Percentiles rank a stretch among this genome's conserved stretches.
Evolutionary conservation across 2,113 vertebrate genomes (phyloP).

Genomic region (Candoia aspera): DNA sequence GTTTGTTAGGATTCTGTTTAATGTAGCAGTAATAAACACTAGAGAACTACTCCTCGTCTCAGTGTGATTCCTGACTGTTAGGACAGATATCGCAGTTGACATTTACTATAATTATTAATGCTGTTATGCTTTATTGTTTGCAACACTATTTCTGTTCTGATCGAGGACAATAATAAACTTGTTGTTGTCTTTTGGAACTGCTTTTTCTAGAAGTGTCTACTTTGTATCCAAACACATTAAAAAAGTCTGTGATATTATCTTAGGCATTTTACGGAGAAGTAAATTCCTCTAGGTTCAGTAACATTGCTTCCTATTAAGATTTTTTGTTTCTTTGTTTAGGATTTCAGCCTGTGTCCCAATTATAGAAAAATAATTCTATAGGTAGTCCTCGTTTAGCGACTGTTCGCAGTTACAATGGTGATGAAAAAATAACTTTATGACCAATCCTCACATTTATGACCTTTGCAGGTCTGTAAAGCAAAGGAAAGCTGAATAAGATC

Average conservation of each 20-base stretch:
- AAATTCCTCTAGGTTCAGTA: neutral
- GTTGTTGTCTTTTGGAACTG: neutral
- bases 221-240: neutral
- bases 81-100: neutral
- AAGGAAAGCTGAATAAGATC: neutral
- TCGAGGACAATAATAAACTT: neutral
- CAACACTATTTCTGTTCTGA: neutral
- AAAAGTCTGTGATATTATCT: neutral
- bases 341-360: neutral
- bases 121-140: neutral
- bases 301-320: neutral
- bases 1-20: no score
- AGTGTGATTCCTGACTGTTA: no score
- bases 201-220: neutral
- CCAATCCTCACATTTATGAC: neutral
- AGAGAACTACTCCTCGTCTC: no score
- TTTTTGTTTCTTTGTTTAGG: neutral
- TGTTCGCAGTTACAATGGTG: neutral
- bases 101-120: neutral
- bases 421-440: no score
- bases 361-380: neutral
- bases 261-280: neutral
- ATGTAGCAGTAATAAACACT: no score
- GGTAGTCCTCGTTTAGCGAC: neutral
- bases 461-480: neutral